Evolutionary conservation across 2,888 invertebrate genomes (phyloP), one percentile per base, ranked within the genome.

Genomic region (Dryococelus australis): DNA sequence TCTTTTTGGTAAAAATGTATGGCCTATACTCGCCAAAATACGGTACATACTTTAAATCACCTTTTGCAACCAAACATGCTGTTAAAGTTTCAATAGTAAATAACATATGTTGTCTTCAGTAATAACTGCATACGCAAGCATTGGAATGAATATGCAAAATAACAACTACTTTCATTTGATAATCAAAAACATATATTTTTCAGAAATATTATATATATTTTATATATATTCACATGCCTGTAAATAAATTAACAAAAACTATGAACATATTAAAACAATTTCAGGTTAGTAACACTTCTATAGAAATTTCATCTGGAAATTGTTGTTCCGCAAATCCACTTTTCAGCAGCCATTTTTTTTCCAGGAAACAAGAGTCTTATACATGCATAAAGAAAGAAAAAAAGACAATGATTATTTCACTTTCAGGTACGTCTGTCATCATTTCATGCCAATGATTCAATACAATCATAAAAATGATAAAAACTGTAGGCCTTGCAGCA

Each of bases 241-340:
- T 65, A 65, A 65, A 65, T 65, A 65, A 65, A 65, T 65, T 65
- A 65, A 65, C 65, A 65, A 65, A 65, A 65, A 65, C 65, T 65
- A 65, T 65, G 65, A 65, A 65, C 65, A 65, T 65, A 65, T 65
- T 65, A 65, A 65, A 65, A 65, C 65, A 65, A 65, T n/a, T 65
- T 65, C 65, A 65, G 65, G 65, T 65, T 65, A 65, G 65, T 65
- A 65, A 65, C 65, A 65, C 65, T 65, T 65, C 65, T 65, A 65
- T 65, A 65, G 65, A 65, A 65, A 65, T 65, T 65, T 65, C n/a
- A 65, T n/a, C 65, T 65, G 65, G 65, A 65, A 65, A 65, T 16
- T 65, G 65, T 65, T 65, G 65, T 65, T n/a, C n/a, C n/a, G n/a
- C 6, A 24, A 3, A 65, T n/a, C 8, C 65, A 65, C 65, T 65